These are phyloP conservation scores for Rhinolophus sinicus DNA, from an alignment of 2,113 vertebrate species.

Conservation along the genomic window DNA sequence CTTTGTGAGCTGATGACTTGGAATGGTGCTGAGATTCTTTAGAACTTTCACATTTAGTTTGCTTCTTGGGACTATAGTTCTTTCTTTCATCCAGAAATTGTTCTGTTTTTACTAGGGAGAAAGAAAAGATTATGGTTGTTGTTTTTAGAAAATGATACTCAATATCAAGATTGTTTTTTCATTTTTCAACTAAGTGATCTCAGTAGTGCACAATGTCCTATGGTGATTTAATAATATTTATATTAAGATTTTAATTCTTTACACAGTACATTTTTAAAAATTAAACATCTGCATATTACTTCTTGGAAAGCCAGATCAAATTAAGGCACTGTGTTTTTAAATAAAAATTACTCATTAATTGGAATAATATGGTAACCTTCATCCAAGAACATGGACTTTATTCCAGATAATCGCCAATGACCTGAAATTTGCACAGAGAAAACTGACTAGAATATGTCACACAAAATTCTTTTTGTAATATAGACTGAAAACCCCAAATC, in stretches of 20 bases:
- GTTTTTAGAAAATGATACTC: neutral
- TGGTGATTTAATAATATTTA: conserved; percentile 36
- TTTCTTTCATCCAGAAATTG: conserved; percentile 52
- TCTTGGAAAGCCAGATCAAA: conserved; percentile 45
- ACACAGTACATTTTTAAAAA: neutral
- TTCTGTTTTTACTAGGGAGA: conserved; percentile 71
- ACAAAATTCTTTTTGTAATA: conserved; percentile 8
- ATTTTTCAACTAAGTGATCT: conserved; percentile 11
- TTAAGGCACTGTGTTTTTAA: conserved; percentile 39
- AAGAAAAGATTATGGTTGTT: neutral
- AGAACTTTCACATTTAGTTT: conserved; percentile 57
- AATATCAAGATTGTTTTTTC: conserved; percentile 6
- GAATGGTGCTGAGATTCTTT: neutral
- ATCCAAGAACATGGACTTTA: neutral
- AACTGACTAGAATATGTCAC: neutral
- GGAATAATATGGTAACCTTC: neutral
- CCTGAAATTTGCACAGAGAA: conserved; percentile 41
- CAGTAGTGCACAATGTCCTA: neutral
- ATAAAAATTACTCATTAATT: neutral
- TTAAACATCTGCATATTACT: neutral
- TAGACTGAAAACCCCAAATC: neutral
- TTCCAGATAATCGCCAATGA: neutral
- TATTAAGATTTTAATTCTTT: conserved; percentile 24
- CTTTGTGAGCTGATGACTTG: conserved; percentile 65
- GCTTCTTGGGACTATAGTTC: conserved; percentile 59